Percentiles rank a stretch among this genome's conserved stretches.
Conservation (phyloP, 2,113 vertebrate species). For the Dendropsophus ebraccatus region DNA sequence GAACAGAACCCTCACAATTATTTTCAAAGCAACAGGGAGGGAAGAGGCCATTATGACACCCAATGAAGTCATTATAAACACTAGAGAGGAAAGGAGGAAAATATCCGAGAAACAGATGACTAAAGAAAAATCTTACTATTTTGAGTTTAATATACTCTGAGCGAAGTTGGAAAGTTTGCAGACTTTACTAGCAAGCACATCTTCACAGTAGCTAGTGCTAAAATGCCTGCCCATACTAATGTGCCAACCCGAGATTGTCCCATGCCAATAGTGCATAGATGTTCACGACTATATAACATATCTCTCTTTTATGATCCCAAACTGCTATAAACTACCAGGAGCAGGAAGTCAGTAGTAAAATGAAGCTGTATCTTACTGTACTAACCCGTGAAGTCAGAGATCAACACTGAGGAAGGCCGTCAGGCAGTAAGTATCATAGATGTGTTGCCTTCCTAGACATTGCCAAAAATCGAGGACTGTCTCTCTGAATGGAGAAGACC, state of each 20-base stretch:
- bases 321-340: background rate
- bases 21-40: background rate
- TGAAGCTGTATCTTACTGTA: background rate
- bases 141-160: background rate
- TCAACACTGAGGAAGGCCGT: background rate
- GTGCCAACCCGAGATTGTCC: background rate
- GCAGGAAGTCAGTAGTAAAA: background rate
- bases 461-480: background rate
- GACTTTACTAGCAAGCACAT: background rate
- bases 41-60: background rate
- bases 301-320: background rate
- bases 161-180: background rate
- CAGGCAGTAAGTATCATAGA: background rate
- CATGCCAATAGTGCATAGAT: background rate
- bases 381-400: background rate
- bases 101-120: background rate
- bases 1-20: background rate
- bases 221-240: background rate
- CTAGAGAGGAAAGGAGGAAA: background rate
- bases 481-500: background rate
- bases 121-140: background rate
- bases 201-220: background rate
- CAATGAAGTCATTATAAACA: background rate
- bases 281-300: background rate
- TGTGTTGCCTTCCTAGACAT: background rate